Base-by-base conservation (phyloP, 2,888 invertebrate genomes). In the Clistopyga incitator region DNA sequence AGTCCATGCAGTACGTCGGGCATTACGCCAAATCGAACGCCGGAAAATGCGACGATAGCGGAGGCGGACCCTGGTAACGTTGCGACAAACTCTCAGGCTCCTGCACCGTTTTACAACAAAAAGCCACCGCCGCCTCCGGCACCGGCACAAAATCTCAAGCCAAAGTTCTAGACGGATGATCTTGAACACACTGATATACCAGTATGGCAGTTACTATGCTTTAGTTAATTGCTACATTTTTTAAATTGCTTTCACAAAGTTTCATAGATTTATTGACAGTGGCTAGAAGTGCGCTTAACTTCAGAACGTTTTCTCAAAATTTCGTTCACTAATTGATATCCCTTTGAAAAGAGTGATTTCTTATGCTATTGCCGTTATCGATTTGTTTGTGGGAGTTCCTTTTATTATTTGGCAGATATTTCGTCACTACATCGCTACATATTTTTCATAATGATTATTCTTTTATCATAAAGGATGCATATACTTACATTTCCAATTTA, bases 41-140 rank as follows among this genome's bases (percentile, higher is more conserved):
- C 82, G 75, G 67, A 80, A 47, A 42, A 52, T 10, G 34, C 64
- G 25, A 25, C 79, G 50, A 68, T 34, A 11, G 23, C 23, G n/a
- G 34, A 18, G 34, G 11, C n/a, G n/a, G n/a, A 25, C 1, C 15
- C 45, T 52, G 15, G 52, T 52, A 20, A n/a, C 6, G n/a, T 50
- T 45, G 54, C 47, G 23, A 42, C 8, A 25, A 68, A 50, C 50
- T 29, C 67, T 15, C 67, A 45, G n/a, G 54, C 59, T 6, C n/a
- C 56, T 84, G 79, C 88, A 72, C 86, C 88, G 2, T 91, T 90
- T 87, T 92, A 92, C 70, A 87, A 91, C 64, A 92, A 93, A 87
- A 93, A 92, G 77, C 92, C 93, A 38, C 93, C 93, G 10, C 92
- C 92, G 8, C 92, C 92, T 20, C 93, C 93, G 59, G 89, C 90